Base-by-base conservation (phyloP, 2,113 vertebrate species). In the Cryptomyrus ogoouensis region DNA sequence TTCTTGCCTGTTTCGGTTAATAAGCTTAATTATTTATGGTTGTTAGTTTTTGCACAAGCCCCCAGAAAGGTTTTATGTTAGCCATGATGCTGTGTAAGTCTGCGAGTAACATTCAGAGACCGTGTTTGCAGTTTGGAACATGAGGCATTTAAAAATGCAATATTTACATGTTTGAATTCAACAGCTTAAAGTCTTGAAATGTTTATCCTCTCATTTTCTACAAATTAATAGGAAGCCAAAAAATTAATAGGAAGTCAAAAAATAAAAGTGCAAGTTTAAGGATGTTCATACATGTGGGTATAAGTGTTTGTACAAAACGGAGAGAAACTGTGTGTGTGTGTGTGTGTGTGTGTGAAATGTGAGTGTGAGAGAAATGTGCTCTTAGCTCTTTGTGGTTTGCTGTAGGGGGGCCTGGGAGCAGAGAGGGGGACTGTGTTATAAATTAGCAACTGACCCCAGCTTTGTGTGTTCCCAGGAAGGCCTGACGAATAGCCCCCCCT, bases 401-500 rank as follows among this genome's bases (percentile, higher is more conserved):
- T 93, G 91, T 92, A 94, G 93, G 92, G 92, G 94, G 94, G 93
- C 94, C 94, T 96, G 95, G 94, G 93, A 95, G 95, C 96, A 95
- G 93, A 94, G 92, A 91, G 88, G 90, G 90, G 90, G 93, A 85
- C 89, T 90, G 88, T 93, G 95, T 96, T 95, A 95, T 96, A 96
- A 95, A 96, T 97, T 95, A 94, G 93, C 77, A 92, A 94, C 93
- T 96, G 95, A 96, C 94, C 93, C 91, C 87, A 90, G 91, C 92
- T 95, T 96, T 95, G 93, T 95, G 94, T 93, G 93, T 93, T 93
- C 93, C 92, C 85, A 74, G 93, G 94, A 94, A 94, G 94, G 92
- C 47, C 92, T 93, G 93, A 88, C 90, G 91, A 92, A 91, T 91
- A 91, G 92, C 93, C 90, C 90, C 94, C 93, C 92, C 91, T 83